A percentile compares a stretch with the other conserved stretches of the same genome.
phyloP scores from a whole-genome alignment of 2,888 invertebrate genomes.

The Agonopterix subpropinquella region DNA sequence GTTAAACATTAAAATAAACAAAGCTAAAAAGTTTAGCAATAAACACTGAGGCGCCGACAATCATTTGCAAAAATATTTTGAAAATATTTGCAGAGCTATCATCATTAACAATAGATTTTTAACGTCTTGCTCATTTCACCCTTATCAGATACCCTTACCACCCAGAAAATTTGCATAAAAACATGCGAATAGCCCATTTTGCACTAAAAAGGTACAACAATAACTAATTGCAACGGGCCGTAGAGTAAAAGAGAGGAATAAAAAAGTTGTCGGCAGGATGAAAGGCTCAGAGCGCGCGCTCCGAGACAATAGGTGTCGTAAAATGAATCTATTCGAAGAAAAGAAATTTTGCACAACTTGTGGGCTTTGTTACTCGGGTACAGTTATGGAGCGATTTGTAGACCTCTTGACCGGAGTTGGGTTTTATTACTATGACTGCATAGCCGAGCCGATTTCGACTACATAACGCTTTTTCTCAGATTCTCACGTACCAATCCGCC shows the following conservation, averaged over 20 bases:
- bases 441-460: no score
- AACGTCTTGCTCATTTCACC: neutral
- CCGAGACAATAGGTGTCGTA: conserved; percentile 54
- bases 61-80: no score
- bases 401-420: no score
- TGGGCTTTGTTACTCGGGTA: conserved; percentile 10
- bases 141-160: neutral
- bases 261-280: conserved; percentile 33
- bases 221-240: conserved; percentile 26
- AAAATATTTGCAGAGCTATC: no score
- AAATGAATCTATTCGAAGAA: conserved; percentile 57
- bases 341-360: conserved; percentile 65
- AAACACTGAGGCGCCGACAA: no score
- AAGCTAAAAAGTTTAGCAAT: no score
- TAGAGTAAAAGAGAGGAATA: conserved; percentile 14
- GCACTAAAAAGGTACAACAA: conserved; percentile 37
- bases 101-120: neutral
- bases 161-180: conserved; percentile 4
- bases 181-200: conserved; percentile 32
- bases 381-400: neutral
- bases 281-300: conserved; percentile 30
- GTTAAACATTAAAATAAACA: no score
- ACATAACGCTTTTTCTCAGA: no score
- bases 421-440: no score
- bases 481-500: no score